phyloP scores from a whole-genome alignment of 1,140 invertebrate genomes.

The Ephestia elutella region DNA sequence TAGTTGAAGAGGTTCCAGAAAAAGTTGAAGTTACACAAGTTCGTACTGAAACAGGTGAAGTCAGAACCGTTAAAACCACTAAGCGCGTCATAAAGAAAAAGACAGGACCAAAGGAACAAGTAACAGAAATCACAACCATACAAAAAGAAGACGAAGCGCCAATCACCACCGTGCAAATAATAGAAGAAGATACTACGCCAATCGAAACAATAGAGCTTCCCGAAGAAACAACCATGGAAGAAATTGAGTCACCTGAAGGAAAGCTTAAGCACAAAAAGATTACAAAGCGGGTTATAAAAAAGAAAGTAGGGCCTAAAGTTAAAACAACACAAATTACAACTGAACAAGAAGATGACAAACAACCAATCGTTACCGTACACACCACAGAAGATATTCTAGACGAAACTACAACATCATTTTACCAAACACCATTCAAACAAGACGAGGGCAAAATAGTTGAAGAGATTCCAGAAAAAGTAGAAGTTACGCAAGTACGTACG shows the following conservation, averaged over 20 bases:
- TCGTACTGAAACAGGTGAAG: constrained; percentile 19
- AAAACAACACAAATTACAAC: constrained; percentile 46
- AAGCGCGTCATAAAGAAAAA: constrained; percentile 36
- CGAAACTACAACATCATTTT: constrained; percentile 19
- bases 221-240: constrained; percentile 23
- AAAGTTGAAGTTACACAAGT: constrained; percentile 21
- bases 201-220: constrained; percentile 20
- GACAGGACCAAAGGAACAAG: constrained; percentile 13
- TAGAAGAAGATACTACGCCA: constrained; percentile 16
- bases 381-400: constrained; percentile 35
- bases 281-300: constrained; percentile 45
- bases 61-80: constrained; percentile 30
- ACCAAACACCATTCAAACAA: constrained; percentile 26
- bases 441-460: constrained; percentile 22
- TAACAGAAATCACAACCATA: constrained; percentile 30
- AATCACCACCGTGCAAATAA: constrained; percentile 46
- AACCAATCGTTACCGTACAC: constrained; percentile 22
- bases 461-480: constrained; percentile 56
- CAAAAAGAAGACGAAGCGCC: constrained; percentile 34
- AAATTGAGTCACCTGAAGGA: constrained; percentile 17
- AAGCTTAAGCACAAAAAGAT: constrained; percentile 16
- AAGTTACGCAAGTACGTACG: constrained; percentile 46
- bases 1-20: constrained; percentile 58
- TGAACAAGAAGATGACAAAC: constrained; percentile 37
- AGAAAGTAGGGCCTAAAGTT: constrained; percentile 31